Base-by-base conservation (phyloP, 1,140 invertebrate genomes). In the Philopotamus ludificatus region DNA sequence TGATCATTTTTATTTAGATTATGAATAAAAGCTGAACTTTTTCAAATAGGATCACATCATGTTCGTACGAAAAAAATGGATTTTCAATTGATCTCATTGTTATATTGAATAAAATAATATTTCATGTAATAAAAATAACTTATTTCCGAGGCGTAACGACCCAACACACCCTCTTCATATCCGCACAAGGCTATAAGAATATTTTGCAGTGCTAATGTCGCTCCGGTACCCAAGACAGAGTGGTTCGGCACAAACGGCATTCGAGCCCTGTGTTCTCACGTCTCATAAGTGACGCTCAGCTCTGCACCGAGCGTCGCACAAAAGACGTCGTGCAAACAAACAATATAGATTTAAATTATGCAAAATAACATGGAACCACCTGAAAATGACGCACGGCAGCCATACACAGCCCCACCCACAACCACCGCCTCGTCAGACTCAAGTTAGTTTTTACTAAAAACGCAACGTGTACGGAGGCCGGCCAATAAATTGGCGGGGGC, bases 201-300 rank as follows among this genome's bases (percentile, higher is more conserved):
- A 61, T 61, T 61, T 61, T 61, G 58, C 49, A 21, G 26, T 15
- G 18, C 41, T 21, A 61, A 47, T 47, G 47, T 34, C 15, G 25
- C 15, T 44, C 20, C 26, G 20, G 20, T 61, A 12, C 39, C 18
- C 10, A 51, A 51, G 8, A 47, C 20, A 47, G 42, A 16, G 58
- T 16, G 12, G 28, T 34, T 34, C 12, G 28, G 28, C 28, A 34
- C 28, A 34, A 34, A 34, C 28, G 12, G 28, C 28, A 34, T 34
- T 12, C 28, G 28, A 34, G 28, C 4, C n/a, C 28, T 7, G 28
- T 34, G 12, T 34, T 34, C 28, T 34, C 28, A 12, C 28, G 12
- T 34, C 28, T 34, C 28, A 34, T 34, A 34, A 34, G 28, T 34
- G 28, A 34, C 12, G 28, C 28, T 34, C 28, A n/a, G n/a, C 12